These are phyloP conservation scores for Pammene aurita DNA, from an alignment of 2,888 invertebrate species.

Conservation along the genomic window DNA sequence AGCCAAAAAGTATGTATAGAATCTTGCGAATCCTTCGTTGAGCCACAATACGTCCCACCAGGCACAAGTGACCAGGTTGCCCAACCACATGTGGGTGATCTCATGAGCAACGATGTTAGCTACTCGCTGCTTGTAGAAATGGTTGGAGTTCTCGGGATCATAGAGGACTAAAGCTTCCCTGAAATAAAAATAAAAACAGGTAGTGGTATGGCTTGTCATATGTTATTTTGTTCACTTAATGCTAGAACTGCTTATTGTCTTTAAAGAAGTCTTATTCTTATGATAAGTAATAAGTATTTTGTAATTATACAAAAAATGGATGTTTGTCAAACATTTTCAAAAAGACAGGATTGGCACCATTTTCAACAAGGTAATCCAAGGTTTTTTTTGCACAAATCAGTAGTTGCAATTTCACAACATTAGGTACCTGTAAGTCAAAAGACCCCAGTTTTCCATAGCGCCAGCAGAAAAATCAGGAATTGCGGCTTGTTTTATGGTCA, in stretches of 20 bases:
- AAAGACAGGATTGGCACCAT: too few species aligned
- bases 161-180: conserved; percentile 84
- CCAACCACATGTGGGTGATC: conserved; percentile 92
- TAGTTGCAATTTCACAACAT: background rate
- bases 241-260: too few species aligned
- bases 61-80: conserved; percentile 88
- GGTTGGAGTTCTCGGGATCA: conserved; percentile 73
- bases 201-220: too few species aligned
- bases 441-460: conserved; percentile 94
- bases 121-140: conserved; percentile 85
- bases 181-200: conserved; percentile 17
- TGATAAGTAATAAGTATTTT: too few species aligned
- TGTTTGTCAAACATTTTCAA: too few species aligned
- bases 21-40: conserved; percentile 87
- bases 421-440: conserved; percentile 90
- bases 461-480: conserved; percentile 91
- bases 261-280: too few species aligned
- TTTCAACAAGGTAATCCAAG: too few species aligned
- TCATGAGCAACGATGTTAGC: conserved; percentile 89
- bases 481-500: conserved; percentile 87
- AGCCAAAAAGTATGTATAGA: conserved; percentile 87
- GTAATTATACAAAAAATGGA: too few species aligned
- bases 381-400: too few species aligned
- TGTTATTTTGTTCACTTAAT: too few species aligned
- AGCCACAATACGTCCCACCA: conserved; percentile 91